Evolutionary conservation across 2,113 vertebrate species (phyloP), one percentile per base, ranked within the genome.

Genomic region (Rhinolophus sinicus): DNA sequence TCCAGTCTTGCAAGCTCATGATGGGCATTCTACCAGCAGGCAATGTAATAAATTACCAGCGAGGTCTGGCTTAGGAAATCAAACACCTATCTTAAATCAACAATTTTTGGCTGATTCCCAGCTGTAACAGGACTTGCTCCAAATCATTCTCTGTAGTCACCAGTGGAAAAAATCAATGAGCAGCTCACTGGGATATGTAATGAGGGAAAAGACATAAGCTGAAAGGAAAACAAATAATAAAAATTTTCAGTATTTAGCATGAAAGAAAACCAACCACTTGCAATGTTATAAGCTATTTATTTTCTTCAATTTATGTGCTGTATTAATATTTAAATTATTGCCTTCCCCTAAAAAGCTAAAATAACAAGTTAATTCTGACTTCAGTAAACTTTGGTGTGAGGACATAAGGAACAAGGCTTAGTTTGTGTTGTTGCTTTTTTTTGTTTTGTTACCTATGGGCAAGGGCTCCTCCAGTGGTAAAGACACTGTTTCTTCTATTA

Each of bases 31-130:
- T 97, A 72, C 38, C 70, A 94, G 40, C 40, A 67, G 86, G 89
- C 47, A 35, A 58, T 52, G 70, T 94, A 75, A 94, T 85, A 96
- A 98, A 93, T 93, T 93, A 88, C 54, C 78, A 87, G 58, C 44
- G 18, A 75, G 35, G 18, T 30, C 76, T 96, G 81, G 26, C 64
- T 96, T 47, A 90, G 93, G 44, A 97, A 96, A 97, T 95, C 50
- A 94, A 96, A 73, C 47, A 62, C 28, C 35, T 91, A 81, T 64
- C 67, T 93, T 94, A 93, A 89, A 70, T 65, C 67, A 90, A 47
- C 70, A 96, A 92, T 60, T 83, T 91, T 96, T 87, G 80, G 15
- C 83, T 92, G 52, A 94, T 92, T 93, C 18, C 26, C 52, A 87
- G 30, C 35, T 75, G 4, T 83, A 92, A 40, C 6, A 91, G 13